Base-by-base conservation (phyloP, 2,888 invertebrate species). In the Euzophera pinguis region DNA sequence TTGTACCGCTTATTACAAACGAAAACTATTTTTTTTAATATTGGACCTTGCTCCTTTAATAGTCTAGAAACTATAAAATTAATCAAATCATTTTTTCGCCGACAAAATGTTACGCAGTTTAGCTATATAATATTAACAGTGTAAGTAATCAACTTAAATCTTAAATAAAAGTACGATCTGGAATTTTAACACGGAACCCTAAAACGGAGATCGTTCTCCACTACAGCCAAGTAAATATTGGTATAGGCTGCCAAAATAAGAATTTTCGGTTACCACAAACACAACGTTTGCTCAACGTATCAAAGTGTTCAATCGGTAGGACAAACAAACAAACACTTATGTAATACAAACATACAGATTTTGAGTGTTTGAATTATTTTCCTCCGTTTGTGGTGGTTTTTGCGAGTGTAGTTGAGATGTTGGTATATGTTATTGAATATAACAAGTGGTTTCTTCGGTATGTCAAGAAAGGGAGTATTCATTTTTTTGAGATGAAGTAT, bases 301-400 rank as follows among this genome's bases (percentile, higher is more conserved):
- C 76, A 74, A 73, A 74, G 74, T 66, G 67, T 73, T 69, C 75
- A 75, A 78, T 77, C 73, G 71, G 64, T 64, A 57, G 59, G 55
- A 54, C 56, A 45, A 45, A 45, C 78, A 76, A 51, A 53, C 78
- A 76, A 51, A 53, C 61, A 70, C 67, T 64, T 65, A 68, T 42
- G 42, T 32, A 45, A 45, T 32, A 32, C 45, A 45, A 45, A 45
- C 45, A 45, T 10, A 51, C 39, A 48, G 42, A 48, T 10, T 45
- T 45, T 32, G 32, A 45, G 45, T 45, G 45, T 45, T 45, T 45
- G 32, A 32, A 45, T 45, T 32, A 45, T 45, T 45, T 45, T 32
- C 45, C 29, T 29, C 29, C 7, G 43, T 43, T 43, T 43, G 45
- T 45, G n/a, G 27, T 45, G 29, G 29, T 45, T 45, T 45, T 45